Evolutionary conservation across 2,888 invertebrate genomes (phyloP).

Genomic region (Microlaimidae sp.): DNA sequence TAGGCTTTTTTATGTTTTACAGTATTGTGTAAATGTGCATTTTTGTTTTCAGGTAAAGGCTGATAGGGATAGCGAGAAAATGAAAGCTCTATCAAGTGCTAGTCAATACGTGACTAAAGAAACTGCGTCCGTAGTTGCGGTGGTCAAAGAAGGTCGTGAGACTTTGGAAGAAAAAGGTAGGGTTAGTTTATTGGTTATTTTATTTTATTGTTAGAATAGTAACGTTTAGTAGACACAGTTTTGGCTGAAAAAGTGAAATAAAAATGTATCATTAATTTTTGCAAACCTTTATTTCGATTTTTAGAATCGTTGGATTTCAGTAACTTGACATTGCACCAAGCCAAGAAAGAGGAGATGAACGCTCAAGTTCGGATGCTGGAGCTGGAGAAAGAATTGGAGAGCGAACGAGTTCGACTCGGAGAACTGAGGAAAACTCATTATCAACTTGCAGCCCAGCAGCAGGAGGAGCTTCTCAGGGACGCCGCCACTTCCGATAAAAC

Average conservation of each 20-base stretch:
- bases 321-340: slow-evolving; percentile 72
- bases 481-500: no score
- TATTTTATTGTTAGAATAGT: neutral
- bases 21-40: no score
- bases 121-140: slow-evolving; percentile 78
- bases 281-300: no score
- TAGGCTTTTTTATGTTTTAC: no score
- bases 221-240: neutral
- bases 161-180: slow-evolving; percentile 63
- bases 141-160: slow-evolving; percentile 70
- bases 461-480: no score
- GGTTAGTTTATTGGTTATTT: slow-evolving; percentile 13
- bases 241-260: neutral
- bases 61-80: slow-evolving; percentile 35
- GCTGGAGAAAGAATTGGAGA: slow-evolving; percentile 70
- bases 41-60: no score
- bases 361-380: slow-evolving; percentile 75
- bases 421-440: slow-evolving; percentile 80
- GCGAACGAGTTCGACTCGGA: slow-evolving; percentile 64
- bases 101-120: slow-evolving; percentile 74
- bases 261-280: no score
- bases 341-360: slow-evolving; percentile 91
- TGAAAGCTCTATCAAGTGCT: slow-evolving; percentile 63
- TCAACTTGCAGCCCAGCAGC: no score
- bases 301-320: slow-evolving; percentile 73